Evolutionary conservation across 2,888 invertebrate species (phyloP), one percentile per base, ranked within the genome.

Genomic region (Cerastis rubricosa): DNA sequence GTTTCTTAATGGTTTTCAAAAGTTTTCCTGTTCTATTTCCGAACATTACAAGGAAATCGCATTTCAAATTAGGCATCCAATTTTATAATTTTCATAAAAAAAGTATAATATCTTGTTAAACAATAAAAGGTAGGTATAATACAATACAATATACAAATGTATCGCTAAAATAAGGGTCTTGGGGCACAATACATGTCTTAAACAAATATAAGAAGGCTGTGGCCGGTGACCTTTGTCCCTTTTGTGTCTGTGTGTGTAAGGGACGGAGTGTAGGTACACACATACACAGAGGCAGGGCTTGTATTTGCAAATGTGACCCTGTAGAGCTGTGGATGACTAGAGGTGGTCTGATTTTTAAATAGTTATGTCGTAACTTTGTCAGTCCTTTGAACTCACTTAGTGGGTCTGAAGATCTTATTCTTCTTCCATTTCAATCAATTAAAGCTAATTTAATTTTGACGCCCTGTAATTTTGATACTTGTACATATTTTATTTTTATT

Each of bases 191-290:
- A 95, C 94, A 94, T 91, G 94, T 94, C 96, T 96, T 96, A 96
- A 96, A 96, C 96, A 96, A 96, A 96, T 96, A 96, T 96, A 96
- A 96, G 96, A 96, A 96, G 93, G 92, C 92, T 92, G 92, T 93
- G 94, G 95, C 94, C 95, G 94, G 96, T 95, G 96, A 96, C 96
- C 96, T 96, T 94, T 96, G 95, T 95, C 95, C 95, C 94, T 94
- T 93, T 88, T 88, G 76, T 79, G 74, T n/a, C 2, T 86, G 96
- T 96, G 93, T 94, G 96, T 72, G 96, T 96, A 95, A 95, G 95
- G 96, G 96, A 95, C 96, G 91, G 49, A 91, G 87, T 86, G 90
- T 94, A 84, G 76, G 84, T 87, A 94, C 89, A 88, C 92, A 93
- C 93, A 85, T 90, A 94, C 93, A 95, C 95, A 91, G 88, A 84